Conservation (phyloP, 2,113 vertebrate species). For the Chitala chitala region DNA sequence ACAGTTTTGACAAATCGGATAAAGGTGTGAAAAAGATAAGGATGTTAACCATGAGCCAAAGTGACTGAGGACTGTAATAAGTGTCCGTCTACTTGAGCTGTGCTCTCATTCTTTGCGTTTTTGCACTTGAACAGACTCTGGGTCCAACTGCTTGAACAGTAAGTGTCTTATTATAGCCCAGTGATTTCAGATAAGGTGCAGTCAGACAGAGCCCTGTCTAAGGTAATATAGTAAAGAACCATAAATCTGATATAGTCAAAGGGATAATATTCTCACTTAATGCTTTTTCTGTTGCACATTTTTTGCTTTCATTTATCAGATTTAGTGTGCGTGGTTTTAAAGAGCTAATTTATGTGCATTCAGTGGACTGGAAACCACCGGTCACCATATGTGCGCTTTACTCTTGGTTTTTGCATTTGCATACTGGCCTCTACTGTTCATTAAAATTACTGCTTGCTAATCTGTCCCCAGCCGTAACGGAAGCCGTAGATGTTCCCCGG, state of each 20-base stretch:
- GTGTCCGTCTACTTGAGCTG: slow-evolving; percentile 19
- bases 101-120: slow-evolving; percentile 66
- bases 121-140: slow-evolving; percentile 82
- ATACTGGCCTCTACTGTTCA: slow-evolving; percentile 36
- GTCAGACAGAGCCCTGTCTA: neutral
- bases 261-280: no score
- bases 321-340: no score
- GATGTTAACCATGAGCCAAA: no score
- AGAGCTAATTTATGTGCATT: no score
- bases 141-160: slow-evolving; percentile 95
- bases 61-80: neutral
- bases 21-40: no score
- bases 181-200: neutral
- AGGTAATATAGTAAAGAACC: neutral
- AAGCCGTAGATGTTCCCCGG: slow-evolving; percentile 93
- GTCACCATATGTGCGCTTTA: neutral
- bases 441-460: slow-evolving; percentile 21
- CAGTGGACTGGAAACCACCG: no score
- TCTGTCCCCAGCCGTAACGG: slow-evolving; percentile 71
- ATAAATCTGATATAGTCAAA: no score
- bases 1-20: no score
- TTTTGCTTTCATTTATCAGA: no score
- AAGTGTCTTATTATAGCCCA: slow-evolving; percentile 56
- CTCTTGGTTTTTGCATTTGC: neutral
- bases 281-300: no score